Base-by-base conservation (phyloP, 2,113 vertebrate species). In the Dolichallabes microphthalmus region DNA sequence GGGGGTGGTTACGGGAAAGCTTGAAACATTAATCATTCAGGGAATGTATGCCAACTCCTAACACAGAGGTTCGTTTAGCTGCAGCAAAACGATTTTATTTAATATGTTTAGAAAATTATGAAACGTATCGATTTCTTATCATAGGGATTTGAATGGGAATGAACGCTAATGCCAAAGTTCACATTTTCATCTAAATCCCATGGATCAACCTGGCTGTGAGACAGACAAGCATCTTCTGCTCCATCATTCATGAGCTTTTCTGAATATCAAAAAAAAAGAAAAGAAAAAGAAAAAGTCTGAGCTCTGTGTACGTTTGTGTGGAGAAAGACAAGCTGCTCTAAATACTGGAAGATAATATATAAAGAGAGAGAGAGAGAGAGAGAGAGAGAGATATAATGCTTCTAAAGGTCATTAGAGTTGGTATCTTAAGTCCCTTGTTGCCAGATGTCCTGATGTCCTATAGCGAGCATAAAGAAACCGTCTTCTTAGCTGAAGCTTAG, bases 181-280 rank as follows among this genome's bases (percentile, higher is more conserved):
- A 87, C 50, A 73, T 80, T 88, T 82, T 81, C 86, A 87, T 85
- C 85, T 82, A 87, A 80, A 87, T 89, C 79, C 86, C 58, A 76
- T 66, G 80, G 76, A 82, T 85, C 58, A 74, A 87, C 86, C 83
- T 27, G 83, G 27, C 66, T 64, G 68, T 71, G 60, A 87, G 86
- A 89, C 88, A 89, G 86, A 89, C 88, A 89, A 87, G 80, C 86
- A 87, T 87, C 86, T 83, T 60, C 83, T 85, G 80, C 86, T 89
- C 86, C 86, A 89, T 89, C 83, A 89, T 89, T 89, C 86, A 89
- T 89, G 88, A 89, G 88, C 50, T 60, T 80, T 15, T 60, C 76
- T 87, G 85, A 87, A 88, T 87, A 88, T 85, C 82, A 85, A 82
- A 78, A 45, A 45, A 45, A 45, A 39, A 39, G 7, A 39, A 6